A percentile compares a stretch with the other conserved stretches of the same genome.
Evolutionary conservation across 2,888 invertebrate genomes (phyloP).

Genomic region (Bellardia bayeri): DNA sequence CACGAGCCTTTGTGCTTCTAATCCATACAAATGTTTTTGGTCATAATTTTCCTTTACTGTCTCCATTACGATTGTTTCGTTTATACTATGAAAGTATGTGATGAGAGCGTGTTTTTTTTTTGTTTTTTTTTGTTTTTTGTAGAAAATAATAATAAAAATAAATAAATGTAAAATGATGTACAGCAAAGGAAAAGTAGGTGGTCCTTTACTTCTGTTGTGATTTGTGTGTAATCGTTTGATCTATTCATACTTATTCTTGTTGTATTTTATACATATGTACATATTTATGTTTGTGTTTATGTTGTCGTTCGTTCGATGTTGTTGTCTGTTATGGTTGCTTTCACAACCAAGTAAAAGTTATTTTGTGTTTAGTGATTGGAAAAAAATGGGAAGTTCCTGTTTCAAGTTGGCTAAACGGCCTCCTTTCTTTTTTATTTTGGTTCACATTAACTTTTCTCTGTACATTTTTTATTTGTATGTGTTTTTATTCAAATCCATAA

Average conservation of each 20-base stretch:
- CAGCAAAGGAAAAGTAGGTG: slow-evolving; percentile 60
- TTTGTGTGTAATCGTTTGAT: slow-evolving; percentile 72
- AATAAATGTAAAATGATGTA: slow-evolving; percentile 4
- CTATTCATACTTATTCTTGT: slow-evolving; percentile 42
- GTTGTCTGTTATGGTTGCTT: slow-evolving; percentile 45
- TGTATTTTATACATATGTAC: background rate
- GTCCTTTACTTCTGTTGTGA: slow-evolving; percentile 73
- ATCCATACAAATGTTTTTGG: no score
- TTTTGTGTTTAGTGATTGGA: slow-evolving; percentile 67
- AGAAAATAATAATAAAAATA: slow-evolving; percentile 21
- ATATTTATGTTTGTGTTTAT: slow-evolving; percentile 9
- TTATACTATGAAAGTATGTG: no score
- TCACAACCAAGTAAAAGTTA: slow-evolving; percentile 47
- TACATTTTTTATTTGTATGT: background rate
- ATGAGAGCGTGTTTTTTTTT: background rate
- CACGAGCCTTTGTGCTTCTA: no score
- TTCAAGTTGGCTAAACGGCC: slow-evolving; percentile 69
- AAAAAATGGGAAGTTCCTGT: slow-evolving; percentile 75
- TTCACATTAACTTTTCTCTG: slow-evolving; percentile 28
- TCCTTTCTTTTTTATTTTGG: slow-evolving; percentile 36
- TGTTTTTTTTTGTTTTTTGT: slow-evolving; percentile 2
- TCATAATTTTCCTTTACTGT: no score
- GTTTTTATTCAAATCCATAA: slow-evolving; percentile 54
- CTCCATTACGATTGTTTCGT: no score
- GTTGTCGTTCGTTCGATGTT: slow-evolving; percentile 5